These are phyloP conservation scores for Meiosimyza platycephala DNA, from an alignment of 2,888 invertebrate genomes.

Conservation along the genomic window DNA sequence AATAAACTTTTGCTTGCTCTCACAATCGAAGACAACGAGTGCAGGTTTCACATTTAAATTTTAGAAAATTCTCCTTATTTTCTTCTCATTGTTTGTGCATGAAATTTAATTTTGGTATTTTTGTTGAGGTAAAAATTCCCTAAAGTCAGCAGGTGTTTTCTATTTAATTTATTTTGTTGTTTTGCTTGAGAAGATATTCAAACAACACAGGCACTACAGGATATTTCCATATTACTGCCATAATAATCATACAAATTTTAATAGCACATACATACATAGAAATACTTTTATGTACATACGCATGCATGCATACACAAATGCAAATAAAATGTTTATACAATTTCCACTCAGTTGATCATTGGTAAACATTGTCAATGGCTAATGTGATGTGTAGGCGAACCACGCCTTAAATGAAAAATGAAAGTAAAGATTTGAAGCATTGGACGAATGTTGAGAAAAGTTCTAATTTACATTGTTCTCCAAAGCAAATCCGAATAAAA, in stretches of 20 bases:
- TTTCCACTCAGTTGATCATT: background rate
- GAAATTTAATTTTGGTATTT: constrained; percentile 31
- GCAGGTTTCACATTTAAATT: background rate
- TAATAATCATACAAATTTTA: background rate
- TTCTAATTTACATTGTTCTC: too few species aligned
- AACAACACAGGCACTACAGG: constrained; percentile 12
- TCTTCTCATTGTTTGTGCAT: constrained; percentile 12
- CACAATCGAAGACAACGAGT: background rate
- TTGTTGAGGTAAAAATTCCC: constrained; percentile 22
- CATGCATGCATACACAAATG: background rate
- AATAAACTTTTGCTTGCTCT: too few species aligned
- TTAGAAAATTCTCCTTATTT: constrained; percentile 14
- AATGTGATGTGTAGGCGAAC: too few species aligned
- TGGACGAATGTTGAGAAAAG: too few species aligned
- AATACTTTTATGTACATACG: background rate
- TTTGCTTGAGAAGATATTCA: background rate
- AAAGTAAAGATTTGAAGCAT: too few species aligned
- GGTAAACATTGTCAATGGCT: too few species aligned
- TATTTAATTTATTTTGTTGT: constrained; percentile 22
- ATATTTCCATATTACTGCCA: background rate
- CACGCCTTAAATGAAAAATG: too few species aligned
- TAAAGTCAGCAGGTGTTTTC: constrained; percentile 31
- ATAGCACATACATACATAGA: too few species aligned
- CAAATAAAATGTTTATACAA: background rate
- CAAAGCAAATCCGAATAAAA: too few species aligned